phyloP scores from a whole-genome alignment of 2,797 vertebrate genomes.

The Siniperca obscura region DNA sequence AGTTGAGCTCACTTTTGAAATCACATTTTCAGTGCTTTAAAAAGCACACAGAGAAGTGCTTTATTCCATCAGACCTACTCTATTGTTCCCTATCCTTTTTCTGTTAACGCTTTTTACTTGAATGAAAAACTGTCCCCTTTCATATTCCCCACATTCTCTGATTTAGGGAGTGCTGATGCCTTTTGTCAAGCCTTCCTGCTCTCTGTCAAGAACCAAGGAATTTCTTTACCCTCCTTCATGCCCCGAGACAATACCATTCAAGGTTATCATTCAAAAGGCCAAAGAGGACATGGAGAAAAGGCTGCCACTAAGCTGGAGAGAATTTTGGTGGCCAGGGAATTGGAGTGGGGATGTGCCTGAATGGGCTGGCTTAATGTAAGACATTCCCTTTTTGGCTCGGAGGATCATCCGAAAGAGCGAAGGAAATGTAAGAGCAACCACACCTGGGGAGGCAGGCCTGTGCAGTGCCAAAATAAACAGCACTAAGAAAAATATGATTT shows the following conservation, averaged over 20 bases:
- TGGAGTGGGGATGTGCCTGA: constrained; percentile 65
- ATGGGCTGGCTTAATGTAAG: constrained; percentile 65
- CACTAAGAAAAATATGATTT: neutral
- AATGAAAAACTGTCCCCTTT: constrained; percentile 74
- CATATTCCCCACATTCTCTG: constrained; percentile 69
- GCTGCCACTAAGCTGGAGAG: constrained; percentile 65
- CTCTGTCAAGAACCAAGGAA: constrained; percentile 77
- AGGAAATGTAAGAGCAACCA: constrained; percentile 32
- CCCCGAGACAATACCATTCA: constrained; percentile 82
- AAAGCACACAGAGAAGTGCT: constrained; percentile 55
- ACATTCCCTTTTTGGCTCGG: constrained; percentile 61
- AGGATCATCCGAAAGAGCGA: constrained; percentile 42
- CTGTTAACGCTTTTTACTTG: constrained; percentile 72
- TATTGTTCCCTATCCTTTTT: constrained; percentile 63
- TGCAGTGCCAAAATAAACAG: constrained; percentile 4
- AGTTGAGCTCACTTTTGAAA: constrained; percentile 61
- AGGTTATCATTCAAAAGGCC: constrained; percentile 83
- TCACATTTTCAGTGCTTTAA: constrained; percentile 52
- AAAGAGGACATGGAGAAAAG: constrained; percentile 70
- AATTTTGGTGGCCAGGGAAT: constrained; percentile 67
- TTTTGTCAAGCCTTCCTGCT: constrained; percentile 80
- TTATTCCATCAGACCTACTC: constrained; percentile 56
- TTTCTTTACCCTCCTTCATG: constrained; percentile 76
- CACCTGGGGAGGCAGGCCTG: constrained; percentile 32
- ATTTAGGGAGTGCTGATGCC: constrained; percentile 71